Percentiles rank a stretch among this genome's conserved stretches.
phyloP scores from a whole-genome alignment of 2,113 vertebrate species.

The Apteryx owenii region DNA sequence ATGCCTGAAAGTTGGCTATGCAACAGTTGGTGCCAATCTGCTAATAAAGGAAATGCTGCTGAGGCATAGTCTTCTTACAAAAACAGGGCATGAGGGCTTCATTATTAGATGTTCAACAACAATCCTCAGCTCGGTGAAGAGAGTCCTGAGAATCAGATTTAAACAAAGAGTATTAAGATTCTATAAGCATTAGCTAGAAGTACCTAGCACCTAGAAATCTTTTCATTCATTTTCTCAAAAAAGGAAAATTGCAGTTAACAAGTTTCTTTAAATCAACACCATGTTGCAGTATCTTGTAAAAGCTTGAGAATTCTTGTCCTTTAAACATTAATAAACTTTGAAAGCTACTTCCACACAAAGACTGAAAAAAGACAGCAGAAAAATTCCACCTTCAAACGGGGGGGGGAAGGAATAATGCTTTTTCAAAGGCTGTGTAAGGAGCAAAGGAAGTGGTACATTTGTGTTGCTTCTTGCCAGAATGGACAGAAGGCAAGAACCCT shows the following conservation, averaged over 20 bases:
- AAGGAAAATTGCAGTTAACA: not conserved
- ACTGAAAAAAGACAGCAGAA: not conserved
- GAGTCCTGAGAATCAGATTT: constrained; percentile 82
- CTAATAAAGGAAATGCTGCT: constrained; percentile 97
- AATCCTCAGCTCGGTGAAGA: constrained; percentile 94
- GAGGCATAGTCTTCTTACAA: constrained; percentile 95
- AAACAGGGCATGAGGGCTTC: constrained; percentile 93
- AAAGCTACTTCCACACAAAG: not conserved
- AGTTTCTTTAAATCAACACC: not conserved
- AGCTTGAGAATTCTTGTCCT: not conserved
- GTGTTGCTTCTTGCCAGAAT: not conserved
- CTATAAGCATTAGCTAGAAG: not conserved
- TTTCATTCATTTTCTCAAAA: not conserved
- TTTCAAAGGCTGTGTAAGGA: not conserved
- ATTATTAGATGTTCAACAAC: constrained; percentile 95
- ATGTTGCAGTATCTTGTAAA: not conserved
- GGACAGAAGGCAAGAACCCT: not conserved
- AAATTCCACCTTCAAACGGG: not conserved
- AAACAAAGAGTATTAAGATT: constrained; percentile 35
- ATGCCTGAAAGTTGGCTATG: constrained; percentile 76
- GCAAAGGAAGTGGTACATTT: not conserved
- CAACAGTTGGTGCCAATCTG: constrained; percentile 93
- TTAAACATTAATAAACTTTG: not conserved
- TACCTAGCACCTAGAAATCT: not conserved
- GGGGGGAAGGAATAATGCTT: not conserved